These are phyloP conservation scores for Archilochus colubris DNA, from an alignment of 2,113 vertebrate genomes.

Conservation along the genomic window DNA sequence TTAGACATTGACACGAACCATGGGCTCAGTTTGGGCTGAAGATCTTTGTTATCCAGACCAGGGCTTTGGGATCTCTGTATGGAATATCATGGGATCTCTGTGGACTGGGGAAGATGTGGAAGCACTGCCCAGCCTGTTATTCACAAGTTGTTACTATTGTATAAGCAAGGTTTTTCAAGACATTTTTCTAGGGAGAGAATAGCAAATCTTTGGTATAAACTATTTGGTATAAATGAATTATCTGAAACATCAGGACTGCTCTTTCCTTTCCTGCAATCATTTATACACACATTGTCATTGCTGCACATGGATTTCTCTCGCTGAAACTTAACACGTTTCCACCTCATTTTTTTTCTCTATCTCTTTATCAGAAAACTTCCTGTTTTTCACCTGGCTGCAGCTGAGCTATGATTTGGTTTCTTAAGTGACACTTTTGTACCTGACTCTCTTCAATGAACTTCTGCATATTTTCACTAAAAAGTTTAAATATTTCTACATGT, in stretches of 20 bases:
- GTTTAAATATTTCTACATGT: not conserved
- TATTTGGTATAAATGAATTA: not conserved
- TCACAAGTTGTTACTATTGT: not conserved
- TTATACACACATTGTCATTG: not conserved
- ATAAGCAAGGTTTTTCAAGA: not conserved
- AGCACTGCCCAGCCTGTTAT: not conserved
- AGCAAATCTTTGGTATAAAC: not conserved
- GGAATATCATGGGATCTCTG: not conserved
- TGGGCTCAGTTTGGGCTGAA: not conserved
- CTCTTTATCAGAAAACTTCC: not conserved
- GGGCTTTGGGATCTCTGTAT: not conserved
- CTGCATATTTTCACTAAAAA: not conserved
- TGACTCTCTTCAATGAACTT: not conserved
- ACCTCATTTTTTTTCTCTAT: not conserved
- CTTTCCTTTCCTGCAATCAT: not conserved
- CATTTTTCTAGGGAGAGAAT: not conserved
- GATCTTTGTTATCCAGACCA: rapidly evolving
- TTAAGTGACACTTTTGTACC: not conserved
- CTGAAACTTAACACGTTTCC: not conserved
- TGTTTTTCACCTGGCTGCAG: not conserved
- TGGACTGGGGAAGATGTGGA: not conserved
- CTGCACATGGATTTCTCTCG: not conserved
- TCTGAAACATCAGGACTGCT: not conserved
- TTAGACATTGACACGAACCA: not conserved
- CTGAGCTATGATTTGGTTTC: not conserved